These are phyloP conservation scores for Drosophila tani DNA, from an alignment of 1,140 invertebrate genomes.

Conservation along the genomic window DNA sequence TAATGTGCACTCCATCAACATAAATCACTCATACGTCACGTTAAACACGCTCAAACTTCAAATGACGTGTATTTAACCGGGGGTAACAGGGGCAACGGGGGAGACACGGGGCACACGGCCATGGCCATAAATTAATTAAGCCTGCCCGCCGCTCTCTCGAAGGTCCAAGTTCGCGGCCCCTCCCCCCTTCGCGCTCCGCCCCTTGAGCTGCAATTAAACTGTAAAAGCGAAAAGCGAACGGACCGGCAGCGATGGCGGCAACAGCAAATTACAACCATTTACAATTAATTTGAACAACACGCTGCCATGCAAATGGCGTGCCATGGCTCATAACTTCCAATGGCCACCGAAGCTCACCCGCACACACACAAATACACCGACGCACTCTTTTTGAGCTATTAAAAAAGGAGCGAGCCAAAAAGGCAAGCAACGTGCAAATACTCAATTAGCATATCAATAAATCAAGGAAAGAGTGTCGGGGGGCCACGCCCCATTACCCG, in stretches of 20 bases:
- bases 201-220: slow-evolving; percentile 78
- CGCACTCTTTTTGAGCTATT: slow-evolving; percentile 35
- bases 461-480: slow-evolving; percentile 71
- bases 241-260: slow-evolving; percentile 25
- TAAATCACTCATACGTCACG: slow-evolving; percentile 82
- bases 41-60: slow-evolving; percentile 79
- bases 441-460: slow-evolving; percentile 83
- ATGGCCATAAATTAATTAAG: slow-evolving; percentile 82
- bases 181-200: slow-evolving; percentile 8
- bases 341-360: slow-evolving; percentile 19
- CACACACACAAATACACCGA: slow-evolving; percentile 20
- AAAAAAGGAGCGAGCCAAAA: slow-evolving; percentile 22
- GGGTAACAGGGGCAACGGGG: not conserved
- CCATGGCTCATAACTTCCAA: slow-evolving; percentile 79
- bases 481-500: not conserved
- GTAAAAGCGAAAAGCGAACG: slow-evolving; percentile 72
- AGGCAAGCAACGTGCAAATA: slow-evolving; percentile 71
- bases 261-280: slow-evolving; percentile 81
- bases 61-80: slow-evolving; percentile 68
- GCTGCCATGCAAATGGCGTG: slow-evolving; percentile 78
- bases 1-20: slow-evolving; percentile 75
- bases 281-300: slow-evolving; percentile 82
- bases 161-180: slow-evolving; percentile 47
- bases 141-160: slow-evolving; percentile 31
- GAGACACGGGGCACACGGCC: slow-evolving; percentile 25